Percentiles rank a stretch among this genome's conserved stretches.
phyloP scores from a whole-genome alignment of 1,140 invertebrate genomes.

The Philopotamus ludificatus region DNA sequence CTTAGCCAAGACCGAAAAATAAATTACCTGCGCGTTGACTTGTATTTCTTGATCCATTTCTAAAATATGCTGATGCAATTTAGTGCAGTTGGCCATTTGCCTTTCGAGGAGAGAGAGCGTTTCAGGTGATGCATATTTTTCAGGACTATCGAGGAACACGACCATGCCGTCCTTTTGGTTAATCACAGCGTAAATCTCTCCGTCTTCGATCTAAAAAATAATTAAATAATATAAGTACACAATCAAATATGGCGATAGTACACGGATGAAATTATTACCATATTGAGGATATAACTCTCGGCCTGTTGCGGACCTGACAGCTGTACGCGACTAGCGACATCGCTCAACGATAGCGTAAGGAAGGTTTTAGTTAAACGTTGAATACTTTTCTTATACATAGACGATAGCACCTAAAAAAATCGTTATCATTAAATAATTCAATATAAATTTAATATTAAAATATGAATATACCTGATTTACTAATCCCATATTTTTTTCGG shows the following conservation, averaged over 20 bases:
- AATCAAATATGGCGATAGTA: too few species aligned
- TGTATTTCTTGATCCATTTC: slow-evolving; percentile 94
- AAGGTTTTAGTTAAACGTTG: slow-evolving; percentile 97
- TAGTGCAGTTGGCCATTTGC: slow-evolving; percentile 84
- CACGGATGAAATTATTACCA: slow-evolving; percentile 68
- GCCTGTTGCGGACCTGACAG: slow-evolving; percentile 81
- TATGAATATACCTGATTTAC: slow-evolving; percentile 70
- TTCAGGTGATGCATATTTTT: slow-evolving; percentile 87
- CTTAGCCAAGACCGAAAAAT: too few species aligned
- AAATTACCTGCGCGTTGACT: slow-evolving; percentile 74
- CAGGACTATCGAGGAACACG: slow-evolving; percentile 91
- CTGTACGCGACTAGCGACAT: slow-evolving; percentile 90
- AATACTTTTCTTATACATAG: slow-evolving; percentile 95
- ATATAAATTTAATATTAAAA: neutral
- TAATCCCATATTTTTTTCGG: slow-evolving; percentile 81
- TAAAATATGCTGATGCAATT: slow-evolving; percentile 81
- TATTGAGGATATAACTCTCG: slow-evolving; percentile 92
- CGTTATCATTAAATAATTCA: slow-evolving; percentile 11
- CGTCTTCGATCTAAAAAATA: slow-evolving; percentile 85
- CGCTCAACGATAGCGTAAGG: slow-evolving; percentile 87
- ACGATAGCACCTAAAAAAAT: slow-evolving; percentile 71
- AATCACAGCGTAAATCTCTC: slow-evolving; percentile 95
- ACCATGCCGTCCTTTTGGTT: slow-evolving; percentile 99
- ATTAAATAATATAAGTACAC: slow-evolving; percentile 24
- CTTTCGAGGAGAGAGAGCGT: slow-evolving; percentile 86